Evolutionary conservation across 2,888 invertebrate species (phyloP).

Genomic region (Rhamnusium bicolor): DNA sequence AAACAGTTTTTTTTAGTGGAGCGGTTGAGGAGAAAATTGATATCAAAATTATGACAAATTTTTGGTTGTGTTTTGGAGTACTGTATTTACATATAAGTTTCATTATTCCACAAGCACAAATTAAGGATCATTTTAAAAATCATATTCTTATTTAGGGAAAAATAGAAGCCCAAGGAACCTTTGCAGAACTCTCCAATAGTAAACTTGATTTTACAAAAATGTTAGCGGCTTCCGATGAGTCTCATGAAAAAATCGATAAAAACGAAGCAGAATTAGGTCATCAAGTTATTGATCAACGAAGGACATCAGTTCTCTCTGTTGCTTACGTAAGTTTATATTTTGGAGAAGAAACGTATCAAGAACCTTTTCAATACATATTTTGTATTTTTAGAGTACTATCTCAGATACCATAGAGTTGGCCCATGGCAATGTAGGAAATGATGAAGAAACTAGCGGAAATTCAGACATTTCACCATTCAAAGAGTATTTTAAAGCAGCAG

Average conservation of each 20-base stretch:
- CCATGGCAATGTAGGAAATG: constrained; percentile 47
- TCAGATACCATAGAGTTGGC: constrained; percentile 22
- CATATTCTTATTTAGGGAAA: constrained; percentile 42
- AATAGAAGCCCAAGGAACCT: constrained; percentile 55
- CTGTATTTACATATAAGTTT: no score
- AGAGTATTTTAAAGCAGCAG: constrained; percentile 61
- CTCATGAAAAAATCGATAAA: constrained; percentile 34
- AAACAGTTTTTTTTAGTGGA: no score
- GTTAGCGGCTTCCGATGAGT: constrained; percentile 44
- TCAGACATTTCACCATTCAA: constrained; percentile 52
- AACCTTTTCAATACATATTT: no score
- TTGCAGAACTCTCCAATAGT: constrained; percentile 48
- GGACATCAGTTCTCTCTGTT: constrained; percentile 18
- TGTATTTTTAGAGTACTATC: constrained; percentile 16
- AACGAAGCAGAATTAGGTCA: constrained; percentile 9
- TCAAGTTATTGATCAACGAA: background rate
- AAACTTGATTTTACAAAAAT: constrained; percentile 52
- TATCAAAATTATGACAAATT: no score
- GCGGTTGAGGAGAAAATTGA: no score
- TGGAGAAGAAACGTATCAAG: no score
- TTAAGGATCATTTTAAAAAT: background rate
- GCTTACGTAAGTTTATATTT: constrained; percentile 32
- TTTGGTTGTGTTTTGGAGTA: no score
- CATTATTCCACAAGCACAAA: no score
- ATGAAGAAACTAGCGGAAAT: constrained; percentile 45